Percentiles rank a stretch among this genome's conserved stretches.
phyloP scores from a whole-genome alignment of 2,113 vertebrate genomes.

The Pelecanus crispus region DNA sequence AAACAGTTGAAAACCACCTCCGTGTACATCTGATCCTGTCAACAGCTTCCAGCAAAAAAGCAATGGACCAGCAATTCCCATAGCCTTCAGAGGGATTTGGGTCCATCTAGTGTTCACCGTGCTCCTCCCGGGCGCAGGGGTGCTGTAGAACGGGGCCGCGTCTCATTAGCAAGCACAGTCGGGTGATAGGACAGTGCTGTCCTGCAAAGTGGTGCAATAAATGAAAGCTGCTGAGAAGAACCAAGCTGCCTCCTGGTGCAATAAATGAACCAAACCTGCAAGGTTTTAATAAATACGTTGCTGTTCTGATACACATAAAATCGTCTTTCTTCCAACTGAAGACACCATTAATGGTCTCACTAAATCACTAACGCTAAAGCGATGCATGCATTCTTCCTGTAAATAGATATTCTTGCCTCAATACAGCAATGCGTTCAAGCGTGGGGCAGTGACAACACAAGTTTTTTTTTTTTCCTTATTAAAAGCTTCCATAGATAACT shows the following conservation, averaged over 20 bases:
- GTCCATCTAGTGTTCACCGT: neutral
- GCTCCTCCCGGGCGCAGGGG: neutral
- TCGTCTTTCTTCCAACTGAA: neutral
- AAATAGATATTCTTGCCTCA: neutral
- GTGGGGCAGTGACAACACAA: neutral
- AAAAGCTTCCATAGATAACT: neutral
- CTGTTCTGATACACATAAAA: neutral
- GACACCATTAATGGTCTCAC: neutral
- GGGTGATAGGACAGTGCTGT: neutral
- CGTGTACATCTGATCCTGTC: neutral
- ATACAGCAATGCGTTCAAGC: neutral
- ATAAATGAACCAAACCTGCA: neutral
- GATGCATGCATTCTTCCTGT: neutral
- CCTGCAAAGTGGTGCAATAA: neutral
- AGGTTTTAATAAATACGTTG: neutral
- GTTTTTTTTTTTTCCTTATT: neutral
- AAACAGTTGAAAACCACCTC: neutral
- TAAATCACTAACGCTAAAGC: neutral
- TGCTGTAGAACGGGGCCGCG: accelerated
- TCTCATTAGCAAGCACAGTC: accelerated
- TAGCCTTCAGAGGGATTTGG: neutral
- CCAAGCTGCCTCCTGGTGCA: neutral
- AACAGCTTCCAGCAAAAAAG: neutral
- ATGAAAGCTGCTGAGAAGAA: neutral
- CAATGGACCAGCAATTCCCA: neutral